These are phyloP conservation scores for Crotalus horridus DNA, from an alignment of 2,113 vertebrate genomes.

Conservation along the genomic window DNA sequence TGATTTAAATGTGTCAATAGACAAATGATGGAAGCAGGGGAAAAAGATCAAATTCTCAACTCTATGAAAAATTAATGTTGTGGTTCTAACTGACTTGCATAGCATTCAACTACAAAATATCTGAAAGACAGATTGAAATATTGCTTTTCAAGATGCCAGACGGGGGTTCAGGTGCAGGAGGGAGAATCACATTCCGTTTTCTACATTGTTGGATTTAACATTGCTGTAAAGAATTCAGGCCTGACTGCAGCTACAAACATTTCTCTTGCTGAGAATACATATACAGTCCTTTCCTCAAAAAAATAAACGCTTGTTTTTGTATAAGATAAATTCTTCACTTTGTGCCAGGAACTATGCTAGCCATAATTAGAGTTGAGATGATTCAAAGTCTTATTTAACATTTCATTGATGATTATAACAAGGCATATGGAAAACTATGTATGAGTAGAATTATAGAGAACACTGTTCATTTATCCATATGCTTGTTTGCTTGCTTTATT, in stretches of 20 bases:
- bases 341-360: not conserved
- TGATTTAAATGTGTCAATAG: slow-evolving; percentile 38
- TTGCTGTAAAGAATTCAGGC: not conserved
- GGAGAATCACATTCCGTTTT: not conserved
- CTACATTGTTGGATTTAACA: not conserved
- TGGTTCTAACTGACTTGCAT: slow-evolving; percentile 6
- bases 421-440: not conserved
- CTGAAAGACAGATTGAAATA: not conserved
- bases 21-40: slow-evolving; percentile 2
- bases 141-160: not conserved
- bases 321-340: slow-evolving; percentile 1
- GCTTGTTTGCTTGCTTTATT: not conserved
- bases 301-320: not conserved
- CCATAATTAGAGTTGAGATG: not conserved
- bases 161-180: slow-evolving; percentile 11
- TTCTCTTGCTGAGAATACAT: not conserved
- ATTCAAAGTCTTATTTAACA: not conserved
- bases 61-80: slow-evolving; percentile 16
- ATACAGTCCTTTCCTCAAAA: not conserved
- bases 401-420: not conserved
- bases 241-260: not conserved
- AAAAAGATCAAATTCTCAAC: slow-evolving; percentile 16
- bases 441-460: not conserved
- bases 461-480: not conserved
- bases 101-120: slow-evolving; percentile 9